These are phyloP conservation scores for Leucoma salicis DNA, from an alignment of 2,888 invertebrate genomes.

Conservation along the genomic window DNA sequence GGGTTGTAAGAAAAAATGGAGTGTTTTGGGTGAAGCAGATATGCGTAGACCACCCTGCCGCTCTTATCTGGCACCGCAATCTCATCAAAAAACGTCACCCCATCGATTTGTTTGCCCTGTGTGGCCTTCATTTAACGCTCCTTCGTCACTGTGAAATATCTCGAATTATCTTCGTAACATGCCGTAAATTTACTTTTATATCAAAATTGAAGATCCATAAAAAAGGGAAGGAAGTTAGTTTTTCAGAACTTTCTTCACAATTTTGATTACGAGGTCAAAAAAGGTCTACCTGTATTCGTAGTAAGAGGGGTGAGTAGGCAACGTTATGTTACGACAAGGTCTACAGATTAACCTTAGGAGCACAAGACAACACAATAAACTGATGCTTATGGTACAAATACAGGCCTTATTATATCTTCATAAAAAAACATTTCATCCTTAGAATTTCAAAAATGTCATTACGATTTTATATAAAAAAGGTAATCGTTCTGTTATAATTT, in stretches of 20 bases:
- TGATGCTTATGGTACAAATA: background rate
- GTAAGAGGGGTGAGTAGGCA: conserved; percentile 2
- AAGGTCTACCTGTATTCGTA: background rate
- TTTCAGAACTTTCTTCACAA: conserved; percentile 4
- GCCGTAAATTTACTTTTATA: conserved; percentile 23
- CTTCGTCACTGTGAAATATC: conserved; percentile 44
- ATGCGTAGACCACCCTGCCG: conserved; percentile 63
- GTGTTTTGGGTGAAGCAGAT: conserved; percentile 33
- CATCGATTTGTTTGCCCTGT: conserved; percentile 68
- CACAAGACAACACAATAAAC: too few relatives aligned
- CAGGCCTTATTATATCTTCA: background rate
- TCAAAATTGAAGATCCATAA: conserved; percentile 17
- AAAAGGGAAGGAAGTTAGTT: conserved; percentile 6
- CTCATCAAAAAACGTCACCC: conserved; percentile 65
- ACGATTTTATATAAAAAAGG: conserved; percentile 3
- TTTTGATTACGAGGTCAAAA: conserved; percentile 2
- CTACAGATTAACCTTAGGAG: background rate
- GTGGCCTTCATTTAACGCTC: conserved; percentile 71
- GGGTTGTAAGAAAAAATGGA: conserved; percentile 8
- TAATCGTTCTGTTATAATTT: conserved; percentile 20
- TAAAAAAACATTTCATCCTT: background rate
- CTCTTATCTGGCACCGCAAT: conserved; percentile 60
- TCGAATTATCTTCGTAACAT: conserved; percentile 22
- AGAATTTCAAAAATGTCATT: background rate
- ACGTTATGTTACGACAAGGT: background rate